Conservation (phyloP, 2,888 invertebrate genomes). For the Xylota segnis region DNA sequence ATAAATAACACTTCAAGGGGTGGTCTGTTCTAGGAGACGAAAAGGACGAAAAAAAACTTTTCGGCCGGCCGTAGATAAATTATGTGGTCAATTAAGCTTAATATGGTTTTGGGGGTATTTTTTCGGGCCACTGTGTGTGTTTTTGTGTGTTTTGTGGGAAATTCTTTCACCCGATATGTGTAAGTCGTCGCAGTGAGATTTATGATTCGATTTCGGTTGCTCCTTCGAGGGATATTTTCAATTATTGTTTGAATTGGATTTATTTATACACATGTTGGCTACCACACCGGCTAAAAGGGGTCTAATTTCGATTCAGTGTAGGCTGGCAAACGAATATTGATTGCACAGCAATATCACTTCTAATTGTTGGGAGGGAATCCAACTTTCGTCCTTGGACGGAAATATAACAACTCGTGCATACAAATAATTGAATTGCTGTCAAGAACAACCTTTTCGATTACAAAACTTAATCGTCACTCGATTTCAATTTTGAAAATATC, state of each 20-base stretch:
- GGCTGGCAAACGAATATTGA: constrained; percentile 52
- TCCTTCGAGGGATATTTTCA: constrained; percentile 72
- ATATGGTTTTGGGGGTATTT: no score
- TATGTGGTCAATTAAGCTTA: constrained; percentile 83
- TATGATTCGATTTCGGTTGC: constrained; percentile 74
- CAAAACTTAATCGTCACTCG: constrained; percentile 72
- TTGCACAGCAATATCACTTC: constrained; percentile 34
- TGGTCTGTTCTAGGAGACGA: constrained; percentile 12
- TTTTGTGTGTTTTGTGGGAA: constrained; percentile 40
- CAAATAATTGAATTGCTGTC: constrained; percentile 76
- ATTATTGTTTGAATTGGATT: constrained; percentile 75
- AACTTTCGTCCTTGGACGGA: not conserved
- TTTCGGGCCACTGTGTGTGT: constrained; percentile 58
- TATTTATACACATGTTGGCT: constrained; percentile 57
- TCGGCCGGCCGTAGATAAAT: constrained; percentile 79
- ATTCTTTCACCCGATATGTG: constrained; percentile 37
- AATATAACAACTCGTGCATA: constrained; percentile 51
- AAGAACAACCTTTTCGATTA: constrained; percentile 74
- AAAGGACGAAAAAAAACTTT: constrained; percentile 28
- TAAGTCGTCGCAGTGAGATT: constrained; percentile 62
- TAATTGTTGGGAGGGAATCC: not conserved
- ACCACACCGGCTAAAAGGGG: constrained; percentile 35
- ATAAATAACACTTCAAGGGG: constrained; percentile 67
- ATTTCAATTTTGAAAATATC: constrained; percentile 58
- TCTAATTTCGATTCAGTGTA: constrained; percentile 46